phyloP scores from a whole-genome alignment of 2,888 invertebrate species.

The Malthinus seriepunctatus region DNA sequence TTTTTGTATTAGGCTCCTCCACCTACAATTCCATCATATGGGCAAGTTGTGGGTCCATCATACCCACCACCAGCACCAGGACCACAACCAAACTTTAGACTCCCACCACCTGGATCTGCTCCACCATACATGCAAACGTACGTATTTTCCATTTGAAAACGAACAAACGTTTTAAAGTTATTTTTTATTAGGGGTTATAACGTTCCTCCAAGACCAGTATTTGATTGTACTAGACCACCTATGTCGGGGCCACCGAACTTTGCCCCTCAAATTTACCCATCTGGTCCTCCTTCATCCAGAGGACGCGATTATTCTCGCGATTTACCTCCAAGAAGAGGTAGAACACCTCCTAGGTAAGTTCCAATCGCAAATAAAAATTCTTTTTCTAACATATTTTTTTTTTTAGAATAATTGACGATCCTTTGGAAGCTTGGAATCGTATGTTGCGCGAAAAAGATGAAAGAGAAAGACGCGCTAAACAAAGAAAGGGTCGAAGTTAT shows the following conservation, averaged over 20 bases:
- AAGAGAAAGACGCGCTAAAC: slow-evolving; percentile 64
- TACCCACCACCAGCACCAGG: slow-evolving; percentile 40
- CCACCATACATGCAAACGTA: slow-evolving; percentile 50
- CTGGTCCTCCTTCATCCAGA: slow-evolving; percentile 36
- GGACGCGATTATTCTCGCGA: slow-evolving; percentile 39
- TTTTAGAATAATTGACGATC: slow-evolving; percentile 78
- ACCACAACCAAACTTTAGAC: slow-evolving; percentile 50
- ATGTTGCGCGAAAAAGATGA: slow-evolving; percentile 85
- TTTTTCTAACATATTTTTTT: neutral
- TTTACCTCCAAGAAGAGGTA: slow-evolving; percentile 52
- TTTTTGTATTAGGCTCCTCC: slow-evolving; percentile 44
- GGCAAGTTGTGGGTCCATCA: slow-evolving; percentile 10
- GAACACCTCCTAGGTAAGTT: slow-evolving; percentile 57
- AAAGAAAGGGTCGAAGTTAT: slow-evolving; percentile 63
- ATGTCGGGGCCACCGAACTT: slow-evolving; percentile 46
- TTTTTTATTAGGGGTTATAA: slow-evolving; percentile 37
- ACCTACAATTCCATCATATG: slow-evolving; percentile 36
- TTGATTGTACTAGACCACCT: slow-evolving; percentile 48
- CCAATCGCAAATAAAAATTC: neutral
- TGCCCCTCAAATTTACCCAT: slow-evolving; percentile 38
- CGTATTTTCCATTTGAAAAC: slow-evolving; percentile 18
- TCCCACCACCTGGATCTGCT: slow-evolving; percentile 50
- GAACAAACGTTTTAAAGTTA: slow-evolving; percentile 1
- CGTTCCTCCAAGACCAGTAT: slow-evolving; percentile 48
- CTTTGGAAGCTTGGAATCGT: slow-evolving; percentile 83